phyloP scores from a whole-genome alignment of 2,888 invertebrate genomes.

The Meiosimyza decipiens region DNA sequence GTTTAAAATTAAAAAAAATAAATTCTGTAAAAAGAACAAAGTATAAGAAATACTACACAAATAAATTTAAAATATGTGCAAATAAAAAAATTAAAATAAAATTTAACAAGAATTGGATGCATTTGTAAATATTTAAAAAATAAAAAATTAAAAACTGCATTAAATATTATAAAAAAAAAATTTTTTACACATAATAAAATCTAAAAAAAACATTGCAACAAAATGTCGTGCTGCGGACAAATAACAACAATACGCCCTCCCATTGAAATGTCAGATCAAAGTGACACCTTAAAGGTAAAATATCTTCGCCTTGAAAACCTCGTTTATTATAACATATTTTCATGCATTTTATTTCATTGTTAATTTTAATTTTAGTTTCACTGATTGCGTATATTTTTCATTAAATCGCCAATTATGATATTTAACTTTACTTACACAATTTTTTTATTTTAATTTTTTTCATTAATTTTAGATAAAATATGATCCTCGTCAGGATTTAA shows the following conservation, averaged over 20 bases:
- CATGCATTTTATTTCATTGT: background rate
- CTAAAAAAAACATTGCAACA: conserved; percentile 5
- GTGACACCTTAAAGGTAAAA: conserved; percentile 81
- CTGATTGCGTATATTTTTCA: background rate
- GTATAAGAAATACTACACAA: conserved; percentile 24
- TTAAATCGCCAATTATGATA: background rate
- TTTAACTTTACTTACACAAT: conserved; percentile 45
- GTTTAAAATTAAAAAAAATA: background rate
- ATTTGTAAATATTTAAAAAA: conserved; percentile 36
- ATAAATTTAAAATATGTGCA: conserved; percentile 15
- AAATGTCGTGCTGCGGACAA: conserved; percentile 77
- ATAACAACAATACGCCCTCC: conserved; percentile 80
- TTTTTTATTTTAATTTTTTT: conserved; percentile 40
- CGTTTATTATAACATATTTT: background rate
- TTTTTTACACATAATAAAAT: background rate
- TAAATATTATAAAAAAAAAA: conserved; percentile 10
- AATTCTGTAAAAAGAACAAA: background rate
- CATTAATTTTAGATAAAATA: conserved; percentile 55
- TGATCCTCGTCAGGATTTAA: conserved; percentile 59
- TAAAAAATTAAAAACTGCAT: conserved; percentile 26
- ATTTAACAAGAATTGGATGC: conserved; percentile 26
- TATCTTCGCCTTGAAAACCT: background rate
- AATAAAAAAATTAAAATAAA: conserved; percentile 36
- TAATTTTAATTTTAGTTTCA: background rate
- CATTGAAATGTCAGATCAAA: conserved; percentile 80